Percentiles rank a stretch among this genome's conserved stretches.
Conservation (phyloP, 2,113 vertebrate species). For the Leuciscus idus region DNA sequence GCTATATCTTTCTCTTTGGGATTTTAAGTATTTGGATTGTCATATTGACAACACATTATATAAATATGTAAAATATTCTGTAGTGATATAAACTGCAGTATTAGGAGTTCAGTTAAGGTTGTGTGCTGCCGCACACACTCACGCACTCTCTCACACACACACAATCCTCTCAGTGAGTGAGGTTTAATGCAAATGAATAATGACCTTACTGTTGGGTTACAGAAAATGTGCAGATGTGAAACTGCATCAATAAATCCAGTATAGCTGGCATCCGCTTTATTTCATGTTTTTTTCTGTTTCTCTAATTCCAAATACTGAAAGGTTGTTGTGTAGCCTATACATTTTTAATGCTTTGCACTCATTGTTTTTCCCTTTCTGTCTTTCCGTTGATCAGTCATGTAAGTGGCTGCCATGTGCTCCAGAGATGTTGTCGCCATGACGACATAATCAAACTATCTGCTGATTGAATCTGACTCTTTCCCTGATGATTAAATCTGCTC, state of each 20-base stretch:
- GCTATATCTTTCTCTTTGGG: not conserved
- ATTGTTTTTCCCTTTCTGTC: not conserved
- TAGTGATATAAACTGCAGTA: not conserved
- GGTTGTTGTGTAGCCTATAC: not conserved
- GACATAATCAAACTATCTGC: slow-evolving; percentile 41
- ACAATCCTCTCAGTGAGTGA: slow-evolving; percentile 1
- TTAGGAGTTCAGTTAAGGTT: slow-evolving; percentile 6
- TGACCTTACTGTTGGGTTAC: not conserved
- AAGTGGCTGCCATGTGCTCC: not conserved
- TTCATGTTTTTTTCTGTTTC: not conserved
- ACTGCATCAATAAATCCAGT: not conserved
- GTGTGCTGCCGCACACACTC: not conserved
- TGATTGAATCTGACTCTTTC: slow-evolving; percentile 41
- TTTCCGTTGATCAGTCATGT: slow-evolving; percentile 21
- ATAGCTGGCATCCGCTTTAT: not conserved
- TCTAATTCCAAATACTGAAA: not conserved
- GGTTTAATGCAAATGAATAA: not conserved
- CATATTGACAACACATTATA: not conserved
- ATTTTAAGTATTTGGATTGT: slow-evolving; percentile 7
- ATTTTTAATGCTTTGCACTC: not conserved
- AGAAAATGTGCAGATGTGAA: not conserved
- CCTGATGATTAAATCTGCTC: slow-evolving; percentile 28
- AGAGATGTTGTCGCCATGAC: slow-evolving; percentile 47
- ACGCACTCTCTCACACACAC: no score
- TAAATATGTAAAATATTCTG: not conserved